phyloP scores from a whole-genome alignment of 2,888 invertebrate species.

The Axea sp. region DNA sequence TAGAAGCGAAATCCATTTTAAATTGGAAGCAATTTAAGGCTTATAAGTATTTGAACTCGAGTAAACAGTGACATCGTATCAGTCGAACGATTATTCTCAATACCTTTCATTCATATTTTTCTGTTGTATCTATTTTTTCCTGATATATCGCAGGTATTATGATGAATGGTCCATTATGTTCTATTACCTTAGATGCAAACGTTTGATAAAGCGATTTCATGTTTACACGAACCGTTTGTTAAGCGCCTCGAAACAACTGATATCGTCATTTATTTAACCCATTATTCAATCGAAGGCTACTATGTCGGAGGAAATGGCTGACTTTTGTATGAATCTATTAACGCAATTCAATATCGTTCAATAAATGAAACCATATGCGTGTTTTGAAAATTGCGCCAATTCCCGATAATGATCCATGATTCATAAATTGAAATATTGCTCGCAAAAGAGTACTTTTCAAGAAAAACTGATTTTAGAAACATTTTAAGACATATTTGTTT shows the following conservation, averaged over 20 bases:
- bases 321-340: constrained; percentile 46
- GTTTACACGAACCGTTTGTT: constrained; percentile 62
- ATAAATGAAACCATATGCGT: constrained; percentile 3
- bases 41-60: constrained; percentile 11
- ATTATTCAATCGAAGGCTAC: constrained; percentile 65
- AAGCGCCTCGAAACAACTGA: constrained; percentile 62
- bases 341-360: constrained; percentile 4
- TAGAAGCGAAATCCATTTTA: neutral
- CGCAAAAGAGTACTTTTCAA: too few species aligned
- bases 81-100: constrained; percentile 26
- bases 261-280: constrained; percentile 65
- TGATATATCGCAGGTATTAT: constrained; percentile 44
- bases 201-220: constrained; percentile 62
- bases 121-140: constrained; percentile 42
- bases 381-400: constrained; percentile 25
- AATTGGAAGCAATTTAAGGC: constrained; percentile 10
- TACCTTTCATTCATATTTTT: constrained; percentile 22
- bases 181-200: constrained; percentile 53
- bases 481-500: too few species aligned
- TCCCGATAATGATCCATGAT: constrained; percentile 9
- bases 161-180: constrained; percentile 54
- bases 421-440: constrained; percentile 9
- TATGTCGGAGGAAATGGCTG: constrained; percentile 38
- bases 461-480: too few species aligned
- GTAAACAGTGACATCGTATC: constrained; percentile 11